These are phyloP conservation scores for Halcyon senegalensis DNA, from an alignment of 2,113 vertebrate genomes.

Conservation along the genomic window DNA sequence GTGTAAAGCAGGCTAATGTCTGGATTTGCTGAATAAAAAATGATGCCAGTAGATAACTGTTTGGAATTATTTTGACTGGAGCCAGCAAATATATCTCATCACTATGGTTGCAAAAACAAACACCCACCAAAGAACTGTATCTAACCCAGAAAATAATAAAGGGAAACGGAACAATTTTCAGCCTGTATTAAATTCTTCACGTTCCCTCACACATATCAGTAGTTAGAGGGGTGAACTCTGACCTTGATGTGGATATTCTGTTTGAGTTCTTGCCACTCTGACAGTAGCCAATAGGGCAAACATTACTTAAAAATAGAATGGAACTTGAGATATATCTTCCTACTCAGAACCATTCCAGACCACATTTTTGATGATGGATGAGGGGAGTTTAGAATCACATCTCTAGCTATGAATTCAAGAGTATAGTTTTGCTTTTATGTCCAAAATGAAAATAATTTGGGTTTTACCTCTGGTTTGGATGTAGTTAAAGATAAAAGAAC, in stretches of 20 bases:
- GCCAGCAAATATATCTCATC: slow-evolving; percentile 63
- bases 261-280: background rate
- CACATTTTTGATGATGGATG: background rate
- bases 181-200: slow-evolving; percentile 29
- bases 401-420: background rate
- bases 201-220: slow-evolving; percentile 11
- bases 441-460: background rate
- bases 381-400: background rate
- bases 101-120: slow-evolving; percentile 71
- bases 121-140: slow-evolving; percentile 39
- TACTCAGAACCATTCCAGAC: background rate
- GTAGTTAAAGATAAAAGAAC: background rate
- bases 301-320: slow-evolving; percentile 11
- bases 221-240: slow-evolving; percentile 7
- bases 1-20: slow-evolving; percentile 44
- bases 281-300: background rate
- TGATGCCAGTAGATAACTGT: slow-evolving; percentile 53
- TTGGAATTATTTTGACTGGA: slow-evolving; percentile 57
- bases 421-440: background rate
- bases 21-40: slow-evolving; percentile 3
- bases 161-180: slow-evolving; percentile 55
- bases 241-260: background rate
- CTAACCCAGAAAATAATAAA: slow-evolving; percentile 54
- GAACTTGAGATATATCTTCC: background rate
- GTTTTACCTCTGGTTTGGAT: background rate